These are phyloP conservation scores for Sebastes trivittatus DNA, from an alignment of 2,797 vertebrate species.

Conservation along the genomic window DNA sequence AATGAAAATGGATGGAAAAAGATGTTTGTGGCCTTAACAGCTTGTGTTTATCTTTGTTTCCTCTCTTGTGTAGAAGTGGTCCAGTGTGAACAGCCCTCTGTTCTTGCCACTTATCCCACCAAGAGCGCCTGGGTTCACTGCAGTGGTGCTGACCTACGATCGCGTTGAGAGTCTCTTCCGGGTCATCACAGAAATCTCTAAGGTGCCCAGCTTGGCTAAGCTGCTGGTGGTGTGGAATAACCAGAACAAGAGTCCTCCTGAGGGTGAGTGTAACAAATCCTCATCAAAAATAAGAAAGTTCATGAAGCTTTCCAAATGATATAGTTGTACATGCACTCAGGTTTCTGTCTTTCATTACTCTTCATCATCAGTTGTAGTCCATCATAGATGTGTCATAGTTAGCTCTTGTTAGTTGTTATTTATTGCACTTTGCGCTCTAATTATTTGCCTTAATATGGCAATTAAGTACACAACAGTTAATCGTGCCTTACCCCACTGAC, in stretches of 20 bases:
- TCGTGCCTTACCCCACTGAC: conserved; percentile 33
- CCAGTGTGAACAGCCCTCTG: conserved; percentile 96
- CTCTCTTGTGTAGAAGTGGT: conserved; percentile 87
- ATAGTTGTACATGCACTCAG: not conserved
- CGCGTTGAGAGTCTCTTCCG: conserved; percentile 98
- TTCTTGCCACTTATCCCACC: conserved; percentile 97
- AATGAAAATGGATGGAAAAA: not conserved
- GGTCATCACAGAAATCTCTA: conserved; percentile 97
- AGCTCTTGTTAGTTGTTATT: conserved; percentile 63
- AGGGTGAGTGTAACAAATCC: conserved; percentile 83
- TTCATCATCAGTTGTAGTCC: conserved; percentile 73
- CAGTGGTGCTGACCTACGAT: conserved; percentile 96
- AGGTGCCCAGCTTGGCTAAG: conserved; percentile 97
- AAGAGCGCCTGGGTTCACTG: conserved; percentile 95
- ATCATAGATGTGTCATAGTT: conserved; percentile 81
- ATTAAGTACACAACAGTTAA: conserved; percentile 55
- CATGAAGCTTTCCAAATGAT: not conserved
- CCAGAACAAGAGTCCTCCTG: conserved; percentile 96
- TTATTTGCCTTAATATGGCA: conserved; percentile 60
- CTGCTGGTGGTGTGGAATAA: conserved; percentile 98
- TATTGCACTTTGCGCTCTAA: conserved; percentile 52
- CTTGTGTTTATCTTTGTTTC: conserved; percentile 9
- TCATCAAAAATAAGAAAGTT: not conserved
- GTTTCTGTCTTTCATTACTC: conserved; percentile 4
- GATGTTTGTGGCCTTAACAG: not conserved